Evolutionary conservation across 2,113 vertebrate species (phyloP), one percentile per base, ranked within the genome.

Genomic region (Corythoichthys intestinalis): DNA sequence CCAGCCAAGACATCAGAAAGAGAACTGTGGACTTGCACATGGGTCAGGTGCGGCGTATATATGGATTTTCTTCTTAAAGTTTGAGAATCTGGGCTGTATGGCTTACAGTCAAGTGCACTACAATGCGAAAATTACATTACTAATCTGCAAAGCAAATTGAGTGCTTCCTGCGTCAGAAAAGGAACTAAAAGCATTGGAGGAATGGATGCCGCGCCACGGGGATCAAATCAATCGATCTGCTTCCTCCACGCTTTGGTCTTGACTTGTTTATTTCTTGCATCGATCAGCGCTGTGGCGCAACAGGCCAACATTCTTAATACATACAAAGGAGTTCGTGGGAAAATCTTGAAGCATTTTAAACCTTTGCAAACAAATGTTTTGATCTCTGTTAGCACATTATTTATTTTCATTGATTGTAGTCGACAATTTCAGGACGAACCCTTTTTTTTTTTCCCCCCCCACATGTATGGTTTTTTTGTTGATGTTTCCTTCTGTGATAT

Each of bases 191-290:
- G 74, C 74, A 71, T 58, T 71, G 67, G 74, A 84, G 73, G 78
- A 81, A 78, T 69, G 69, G 67, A 74, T 8, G 69, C 71, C 12
- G 54, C 53, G 70, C 39, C 68, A 73, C 49, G 64, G 76, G 65
- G 68, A 28, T 54, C 57, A 7, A 79, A 87, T 89, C 85, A 82
- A 86, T 87, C 49, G 15, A 82, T 84, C 85, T 77, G 81, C 82
- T 84, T 86, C 85, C 86, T 88, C 85, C 80, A 83, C 37, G 44
- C 82, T 82, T 80, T 68, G 79, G 77, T 78, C 76, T 79, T 73
- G 85, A 89, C 85, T 85, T 83, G 84, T 87, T 89, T 87, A 85
- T 80, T 85, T 76, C 63, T 78, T 8, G 0, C 20, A 83, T 86
- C 50, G 80, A 89, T 87, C 52, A 17, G 52, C 58, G 62, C 67